Evolutionary conservation across 2,113 vertebrate species (phyloP).

Genomic region (Corydoras sp.): DNA sequence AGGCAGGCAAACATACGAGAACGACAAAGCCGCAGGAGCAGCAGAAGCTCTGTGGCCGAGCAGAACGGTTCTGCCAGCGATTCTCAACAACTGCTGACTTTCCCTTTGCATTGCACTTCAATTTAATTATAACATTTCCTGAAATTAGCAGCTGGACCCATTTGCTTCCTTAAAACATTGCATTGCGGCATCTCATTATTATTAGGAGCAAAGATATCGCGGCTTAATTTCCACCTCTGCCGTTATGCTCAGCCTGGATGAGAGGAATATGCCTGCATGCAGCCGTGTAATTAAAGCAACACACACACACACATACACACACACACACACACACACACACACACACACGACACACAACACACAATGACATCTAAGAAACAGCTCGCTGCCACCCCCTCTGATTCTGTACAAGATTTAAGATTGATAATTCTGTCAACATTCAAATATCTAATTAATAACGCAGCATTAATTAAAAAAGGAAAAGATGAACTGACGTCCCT

Average conservation of each 20-base stretch:
- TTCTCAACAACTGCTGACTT: constrained; percentile 30
- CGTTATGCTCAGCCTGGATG: neutral
- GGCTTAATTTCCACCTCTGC: neutral
- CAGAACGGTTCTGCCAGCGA: constrained; percentile 10
- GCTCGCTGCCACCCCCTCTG: too few relatives aligned
- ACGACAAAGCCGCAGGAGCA: constrained; percentile 61
- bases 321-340: too few relatives aligned
- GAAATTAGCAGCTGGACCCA: constrained; percentile 12
- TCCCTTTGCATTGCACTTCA: constrained; percentile 10
- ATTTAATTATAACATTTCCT: constrained; percentile 30
- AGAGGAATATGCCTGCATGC: constrained; percentile 16
- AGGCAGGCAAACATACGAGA: constrained; percentile 69
- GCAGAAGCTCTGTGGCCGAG: constrained; percentile 23
- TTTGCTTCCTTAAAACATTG: neutral
- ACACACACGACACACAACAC: too few relatives aligned
- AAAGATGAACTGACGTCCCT: too few relatives aligned
- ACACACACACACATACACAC: too few relatives aligned
- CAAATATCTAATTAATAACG: too few relatives aligned
- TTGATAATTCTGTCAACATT: too few relatives aligned
- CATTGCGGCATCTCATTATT: too few relatives aligned
- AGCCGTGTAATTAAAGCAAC: neutral
- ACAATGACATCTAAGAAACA: too few relatives aligned
- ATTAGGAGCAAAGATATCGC: too few relatives aligned
- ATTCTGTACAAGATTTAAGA: too few relatives aligned
- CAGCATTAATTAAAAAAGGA: too few relatives aligned